These are phyloP conservation scores for Strongylocentrotus purpuratus DNA, from an alignment of 35 echinoderm and acorn worm species.

Conservation along the genomic window DNA sequence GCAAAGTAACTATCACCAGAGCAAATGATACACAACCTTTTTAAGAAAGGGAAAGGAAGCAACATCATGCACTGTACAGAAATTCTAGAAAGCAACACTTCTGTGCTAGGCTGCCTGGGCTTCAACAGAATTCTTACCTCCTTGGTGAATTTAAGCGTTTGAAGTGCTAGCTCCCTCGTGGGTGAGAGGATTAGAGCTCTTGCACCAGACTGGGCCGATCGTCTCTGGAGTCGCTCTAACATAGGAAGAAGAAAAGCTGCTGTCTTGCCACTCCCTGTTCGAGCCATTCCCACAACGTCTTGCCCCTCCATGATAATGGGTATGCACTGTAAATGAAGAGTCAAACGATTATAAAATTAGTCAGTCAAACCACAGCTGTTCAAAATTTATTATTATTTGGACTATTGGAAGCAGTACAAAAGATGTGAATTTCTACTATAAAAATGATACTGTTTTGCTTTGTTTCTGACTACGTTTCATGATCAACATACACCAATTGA, in stretches of 20 bases:
- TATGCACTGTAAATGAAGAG: slow-evolving; percentile 73
- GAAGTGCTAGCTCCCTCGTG: slow-evolving; percentile 90
- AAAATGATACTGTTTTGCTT: not conserved
- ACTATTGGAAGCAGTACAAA: too few species aligned
- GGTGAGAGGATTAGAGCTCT: slow-evolving; percentile 91
- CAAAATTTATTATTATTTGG: too few species aligned
- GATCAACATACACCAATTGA: too few species aligned
- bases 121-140: slow-evolving; percentile 62
- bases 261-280: slow-evolving; percentile 96
- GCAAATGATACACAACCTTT: too few species aligned
- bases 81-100: not conserved
- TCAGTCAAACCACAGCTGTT: too few species aligned
- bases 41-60: not conserved
- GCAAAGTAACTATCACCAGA: too few species aligned
- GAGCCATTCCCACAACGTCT: slow-evolving; percentile 97
- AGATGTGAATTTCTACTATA: too few species aligned
- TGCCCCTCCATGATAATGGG: slow-evolving; percentile 94
- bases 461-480: not conserved
- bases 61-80: not conserved
- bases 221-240: slow-evolving; percentile 78
- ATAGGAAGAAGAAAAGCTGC: slow-evolving; percentile 94
- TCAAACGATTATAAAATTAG: not conserved
- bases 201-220: slow-evolving; percentile 72
- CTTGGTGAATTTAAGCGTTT: slow-evolving; percentile 97
- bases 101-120: not conserved